A percentile compares a stretch with the other conserved stretches of the same genome.
Conservation (phyloP, 1,140 invertebrate genomes). For the Bombus difficillimus region DNA sequence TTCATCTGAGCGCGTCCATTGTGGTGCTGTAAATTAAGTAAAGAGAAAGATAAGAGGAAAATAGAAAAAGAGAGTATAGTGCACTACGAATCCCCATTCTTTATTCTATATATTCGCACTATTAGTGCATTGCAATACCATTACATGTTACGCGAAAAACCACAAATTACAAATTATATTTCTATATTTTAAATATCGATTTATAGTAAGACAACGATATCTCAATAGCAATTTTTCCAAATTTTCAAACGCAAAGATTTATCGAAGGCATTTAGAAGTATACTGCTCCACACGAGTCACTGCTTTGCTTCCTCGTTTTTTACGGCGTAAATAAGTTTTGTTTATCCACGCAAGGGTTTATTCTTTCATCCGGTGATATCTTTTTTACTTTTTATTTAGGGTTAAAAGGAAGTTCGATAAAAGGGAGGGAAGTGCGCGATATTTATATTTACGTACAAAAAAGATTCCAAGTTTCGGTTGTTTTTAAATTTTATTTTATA, state of each 20-base stretch:
- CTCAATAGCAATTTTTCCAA: slow-evolving; percentile 31
- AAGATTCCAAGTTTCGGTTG: slow-evolving; percentile 5
- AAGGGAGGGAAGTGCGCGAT: neutral
- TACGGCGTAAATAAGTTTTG: slow-evolving; percentile 12
- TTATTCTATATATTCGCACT: slow-evolving; percentile 50
- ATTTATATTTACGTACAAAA: neutral
- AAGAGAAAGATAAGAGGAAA: slow-evolving; percentile 17
- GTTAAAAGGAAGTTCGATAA: neutral
- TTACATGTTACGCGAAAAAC: slow-evolving; percentile 38
- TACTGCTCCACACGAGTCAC: slow-evolving; percentile 11
- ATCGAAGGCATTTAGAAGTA: slow-evolving; percentile 1
- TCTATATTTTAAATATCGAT: slow-evolving; percentile 44
- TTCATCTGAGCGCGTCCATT: slow-evolving; percentile 43
- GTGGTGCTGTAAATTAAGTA: slow-evolving; percentile 55
- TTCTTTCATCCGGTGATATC: neutral
- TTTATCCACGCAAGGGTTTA: neutral
- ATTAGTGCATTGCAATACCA: slow-evolving; percentile 21
- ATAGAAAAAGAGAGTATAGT: slow-evolving; percentile 1
- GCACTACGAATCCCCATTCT: slow-evolving; percentile 38
- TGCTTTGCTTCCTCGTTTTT: slow-evolving; percentile 46
- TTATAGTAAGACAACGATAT: slow-evolving; percentile 41
- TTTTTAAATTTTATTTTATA: slow-evolving; percentile 22
- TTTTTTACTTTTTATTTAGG: slow-evolving; percentile 17
- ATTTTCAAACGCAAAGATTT: slow-evolving; percentile 11
- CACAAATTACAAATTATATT: slow-evolving; percentile 36